phyloP scores from a whole-genome alignment of 2,888 invertebrate genomes.

The Drosophila melanocephala region DNA sequence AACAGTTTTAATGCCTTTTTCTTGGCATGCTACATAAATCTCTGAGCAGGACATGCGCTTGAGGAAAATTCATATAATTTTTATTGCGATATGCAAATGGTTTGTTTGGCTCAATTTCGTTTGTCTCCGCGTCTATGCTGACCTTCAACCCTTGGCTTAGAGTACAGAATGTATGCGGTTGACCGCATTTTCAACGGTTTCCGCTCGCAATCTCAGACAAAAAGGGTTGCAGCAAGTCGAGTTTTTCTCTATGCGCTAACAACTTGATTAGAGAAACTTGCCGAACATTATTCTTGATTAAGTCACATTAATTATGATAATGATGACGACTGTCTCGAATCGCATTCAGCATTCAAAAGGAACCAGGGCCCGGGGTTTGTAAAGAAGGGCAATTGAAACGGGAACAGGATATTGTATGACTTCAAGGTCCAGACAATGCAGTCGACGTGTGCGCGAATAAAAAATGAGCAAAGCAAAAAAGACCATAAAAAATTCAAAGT shows the following conservation, averaged over 20 bases:
- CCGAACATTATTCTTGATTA: conserved; percentile 82
- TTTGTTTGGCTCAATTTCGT: conserved; percentile 28
- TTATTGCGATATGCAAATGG: conserved; percentile 78
- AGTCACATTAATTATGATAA: conserved; percentile 84
- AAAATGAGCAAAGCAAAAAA: conserved; percentile 49
- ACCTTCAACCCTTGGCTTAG: conserved; percentile 71
- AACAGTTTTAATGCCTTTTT: conserved; percentile 43
- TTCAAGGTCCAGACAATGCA: conserved; percentile 37
- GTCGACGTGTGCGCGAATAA: conserved; percentile 70
- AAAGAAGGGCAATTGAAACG: conserved; percentile 78
- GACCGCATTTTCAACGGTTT: conserved; percentile 74
- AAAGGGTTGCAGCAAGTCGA: conserved; percentile 52
- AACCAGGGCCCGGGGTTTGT: conserved; percentile 5
- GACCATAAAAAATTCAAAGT: conserved; percentile 30
- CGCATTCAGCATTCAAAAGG: conserved; percentile 15
- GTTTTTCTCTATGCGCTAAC: conserved; percentile 40
- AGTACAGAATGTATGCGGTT: conserved; percentile 67
- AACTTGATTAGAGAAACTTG: conserved; percentile 73
- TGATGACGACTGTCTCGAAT: conserved; percentile 75
- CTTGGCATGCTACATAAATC: conserved; percentile 71
- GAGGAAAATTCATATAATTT: conserved; percentile 57
- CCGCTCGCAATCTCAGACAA: conserved; percentile 16
- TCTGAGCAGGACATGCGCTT: conserved; percentile 51
- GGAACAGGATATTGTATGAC: conserved; percentile 74
- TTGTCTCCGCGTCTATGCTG: conserved; percentile 40